Conservation (phyloP, 2,113 vertebrate species). For the Gulo gulo region DNA sequence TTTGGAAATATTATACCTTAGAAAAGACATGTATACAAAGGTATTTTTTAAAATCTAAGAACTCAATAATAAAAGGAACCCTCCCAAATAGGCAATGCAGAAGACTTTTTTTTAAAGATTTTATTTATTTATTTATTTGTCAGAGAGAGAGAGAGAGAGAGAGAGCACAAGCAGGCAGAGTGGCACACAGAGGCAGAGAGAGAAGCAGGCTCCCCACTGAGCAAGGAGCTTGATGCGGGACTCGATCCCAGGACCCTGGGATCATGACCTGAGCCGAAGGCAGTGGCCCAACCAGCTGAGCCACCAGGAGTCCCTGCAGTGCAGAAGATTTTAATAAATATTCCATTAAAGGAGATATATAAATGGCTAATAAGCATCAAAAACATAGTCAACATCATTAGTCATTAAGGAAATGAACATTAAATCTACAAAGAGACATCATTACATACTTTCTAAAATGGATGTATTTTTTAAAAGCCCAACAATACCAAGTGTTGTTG, state of each 20-base stretch:
- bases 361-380: background rate
- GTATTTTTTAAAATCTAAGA: background rate
- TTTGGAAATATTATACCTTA: background rate
- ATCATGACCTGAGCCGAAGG: too few relatives aligned
- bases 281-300: too few relatives aligned
- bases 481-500: background rate
- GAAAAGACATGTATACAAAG: background rate
- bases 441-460: background rate
- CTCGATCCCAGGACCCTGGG: too few relatives aligned
- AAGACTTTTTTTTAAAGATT: background rate
- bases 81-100: background rate
- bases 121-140: too few relatives aligned
- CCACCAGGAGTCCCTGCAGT: background rate
- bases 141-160: too few relatives aligned
- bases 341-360: background rate
- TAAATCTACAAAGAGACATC: background rate
- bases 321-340: background rate
- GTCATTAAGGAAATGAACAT: background rate
- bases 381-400: background rate
- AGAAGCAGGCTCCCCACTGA: too few relatives aligned
- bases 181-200: too few relatives aligned
- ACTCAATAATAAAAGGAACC: background rate
- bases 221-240: too few relatives aligned
- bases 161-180: too few relatives aligned
- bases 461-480: background rate